Conservation (phyloP, 2,797 vertebrate species). For the Pitangus sulphuratus region DNA sequence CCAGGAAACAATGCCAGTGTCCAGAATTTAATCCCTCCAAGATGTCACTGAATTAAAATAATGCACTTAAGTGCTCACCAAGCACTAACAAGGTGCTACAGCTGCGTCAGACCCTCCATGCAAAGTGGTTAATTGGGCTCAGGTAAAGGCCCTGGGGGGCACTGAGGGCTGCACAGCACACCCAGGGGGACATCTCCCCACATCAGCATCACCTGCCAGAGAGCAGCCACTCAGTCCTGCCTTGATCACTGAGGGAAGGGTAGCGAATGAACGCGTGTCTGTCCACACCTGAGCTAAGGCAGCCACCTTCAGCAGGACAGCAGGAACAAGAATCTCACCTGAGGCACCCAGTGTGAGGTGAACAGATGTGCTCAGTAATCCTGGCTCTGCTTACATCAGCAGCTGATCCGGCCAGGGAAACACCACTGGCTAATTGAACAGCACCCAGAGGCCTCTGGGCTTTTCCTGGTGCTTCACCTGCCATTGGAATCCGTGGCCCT, state of each 20-base stretch:
- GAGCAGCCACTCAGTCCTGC: background rate
- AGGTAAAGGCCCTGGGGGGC: background rate
- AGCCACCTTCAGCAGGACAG: background rate
- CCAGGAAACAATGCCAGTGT: background rate
- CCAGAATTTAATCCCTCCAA: background rate
- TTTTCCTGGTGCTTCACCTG: background rate
- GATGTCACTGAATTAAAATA: background rate
- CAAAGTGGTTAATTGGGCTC: background rate
- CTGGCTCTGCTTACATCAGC: background rate
- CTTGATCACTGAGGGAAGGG: background rate
- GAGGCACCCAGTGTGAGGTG: background rate
- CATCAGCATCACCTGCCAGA: rapidly evolving
- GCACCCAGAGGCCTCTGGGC: background rate
- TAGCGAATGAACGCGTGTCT: background rate
- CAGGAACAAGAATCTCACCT: background rate
- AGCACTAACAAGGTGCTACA: background rate
- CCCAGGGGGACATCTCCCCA: background rate
- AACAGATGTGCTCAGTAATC: background rate
- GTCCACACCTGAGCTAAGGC: background rate
- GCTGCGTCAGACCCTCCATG: background rate
- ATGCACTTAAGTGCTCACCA: background rate
- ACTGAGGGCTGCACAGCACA: background rate
- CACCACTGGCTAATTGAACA: background rate
- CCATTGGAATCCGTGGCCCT: background rate
- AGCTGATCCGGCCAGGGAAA: background rate